Base-by-base conservation (phyloP, 2,797 vertebrate species). In the Chiroxiphia lanceolata region DNA sequence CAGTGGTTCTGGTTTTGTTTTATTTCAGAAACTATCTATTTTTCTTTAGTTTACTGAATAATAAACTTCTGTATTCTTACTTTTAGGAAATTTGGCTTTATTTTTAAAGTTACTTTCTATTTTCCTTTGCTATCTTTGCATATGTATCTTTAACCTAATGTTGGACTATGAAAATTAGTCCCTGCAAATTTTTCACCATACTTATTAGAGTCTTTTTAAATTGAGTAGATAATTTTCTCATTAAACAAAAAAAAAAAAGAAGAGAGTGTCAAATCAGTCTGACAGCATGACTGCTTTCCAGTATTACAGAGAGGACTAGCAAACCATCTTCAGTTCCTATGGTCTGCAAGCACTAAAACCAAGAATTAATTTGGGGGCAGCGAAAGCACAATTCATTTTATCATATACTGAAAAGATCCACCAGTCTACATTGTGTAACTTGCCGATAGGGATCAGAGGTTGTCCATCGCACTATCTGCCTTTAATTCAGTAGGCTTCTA, bases 391-490 rank as follows among this genome's bases (percentile, higher is more conserved):
- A 56, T 75, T 79, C 80, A 42, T 95, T 96, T 86, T 88, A 91
- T 89, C 50, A 29, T 27, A n/a, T 53, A 83, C 84, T 88, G 84
- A 91, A 93, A 90, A 94, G 89, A 79, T 79, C 82, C 78, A 72
- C 92, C 69, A 51, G 70, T 23, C 65, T 42, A 51, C 72, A 69
- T 63, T 88, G 91, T 83, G 69, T 76, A 85, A 63, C 54, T 78
- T 47, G 71, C 61, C 0, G 63, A 83, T 91, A 91, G 91, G 65
- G 87, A 95, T 94, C 92, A 86, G 91, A 81, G 91, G 82, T 76
- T 97, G 89, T 96, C 91, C 95, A 91, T 96, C 92, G 91, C 57
- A 75, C 82, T 92, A 79, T 81, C 83, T 95, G 95, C 89, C 87
- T 94, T 95, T 93, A 85, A 88, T 90, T 93, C 95, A 86, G 71